A percentile compares a stretch with the other conserved stretches of the same genome.
Conservation (phyloP, 2,113 vertebrate genomes). For the Opisthocomus hoazin region DNA sequence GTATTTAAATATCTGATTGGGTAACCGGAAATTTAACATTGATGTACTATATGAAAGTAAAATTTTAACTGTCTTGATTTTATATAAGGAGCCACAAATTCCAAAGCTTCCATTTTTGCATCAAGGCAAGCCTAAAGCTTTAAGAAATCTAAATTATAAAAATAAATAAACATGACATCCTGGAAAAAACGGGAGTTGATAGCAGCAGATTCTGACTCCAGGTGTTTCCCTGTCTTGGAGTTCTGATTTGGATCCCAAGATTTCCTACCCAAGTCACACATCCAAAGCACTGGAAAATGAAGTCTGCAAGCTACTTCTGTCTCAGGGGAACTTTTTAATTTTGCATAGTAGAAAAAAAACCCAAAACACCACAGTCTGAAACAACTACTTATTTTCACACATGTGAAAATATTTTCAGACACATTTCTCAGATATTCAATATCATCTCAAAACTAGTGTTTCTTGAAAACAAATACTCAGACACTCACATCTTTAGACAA, state of each 20-base stretch:
- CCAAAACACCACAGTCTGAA: background rate
- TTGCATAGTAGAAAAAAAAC: background rate
- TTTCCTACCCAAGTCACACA: background rate
- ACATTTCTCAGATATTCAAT: background rate
- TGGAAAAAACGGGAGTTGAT: background rate
- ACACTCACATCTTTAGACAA: background rate
- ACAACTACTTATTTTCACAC: background rate
- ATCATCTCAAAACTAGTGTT: background rate
- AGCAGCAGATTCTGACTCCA: background rate
- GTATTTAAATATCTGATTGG: background rate
- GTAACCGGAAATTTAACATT: background rate
- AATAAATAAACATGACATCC: background rate
- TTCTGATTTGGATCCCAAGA: background rate
- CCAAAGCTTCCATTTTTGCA: background rate
- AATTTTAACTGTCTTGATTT: background rate
- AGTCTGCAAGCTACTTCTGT: background rate
- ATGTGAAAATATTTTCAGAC: too few species aligned
- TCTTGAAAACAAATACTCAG: background rate
- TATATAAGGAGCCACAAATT: background rate
- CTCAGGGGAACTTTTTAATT: background rate
- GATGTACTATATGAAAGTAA: background rate
- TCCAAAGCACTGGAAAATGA: background rate
- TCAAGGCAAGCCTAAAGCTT: background rate
- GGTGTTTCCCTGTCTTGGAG: background rate
- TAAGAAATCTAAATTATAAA: background rate